Conservation (phyloP, 92 coral and sea anemone species). For the Siderastrea radians region DNA sequence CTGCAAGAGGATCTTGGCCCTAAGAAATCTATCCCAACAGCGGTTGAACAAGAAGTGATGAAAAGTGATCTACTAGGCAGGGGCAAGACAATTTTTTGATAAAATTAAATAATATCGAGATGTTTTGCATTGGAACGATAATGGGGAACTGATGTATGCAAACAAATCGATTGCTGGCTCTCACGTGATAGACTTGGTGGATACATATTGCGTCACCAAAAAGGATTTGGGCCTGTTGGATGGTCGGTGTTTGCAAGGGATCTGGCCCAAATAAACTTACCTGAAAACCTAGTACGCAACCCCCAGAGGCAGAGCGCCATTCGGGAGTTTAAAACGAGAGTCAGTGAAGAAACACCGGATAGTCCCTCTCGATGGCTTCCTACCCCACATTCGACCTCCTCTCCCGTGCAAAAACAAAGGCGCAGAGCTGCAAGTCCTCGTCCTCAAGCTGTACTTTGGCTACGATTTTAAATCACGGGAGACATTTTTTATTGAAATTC, state of each 20-base stretch:
- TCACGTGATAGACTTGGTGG: background rate
- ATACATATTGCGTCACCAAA: background rate
- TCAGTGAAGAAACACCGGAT: background rate
- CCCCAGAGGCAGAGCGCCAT: conserved; percentile 28
- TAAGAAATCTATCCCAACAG: background rate
- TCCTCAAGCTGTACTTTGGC: background rate
- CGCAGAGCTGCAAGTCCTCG: background rate
- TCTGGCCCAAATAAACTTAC: conserved; percentile 39
- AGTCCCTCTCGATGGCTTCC: conserved; percentile 1
- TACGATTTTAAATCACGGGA: background rate
- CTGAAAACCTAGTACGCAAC: conserved; percentile 41
- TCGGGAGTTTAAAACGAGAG: conserved; percentile 24
- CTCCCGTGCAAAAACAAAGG: conserved; percentile 13
- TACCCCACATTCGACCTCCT: background rate
- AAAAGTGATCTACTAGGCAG: background rate
- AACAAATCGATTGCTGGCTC: conserved; percentile 1
- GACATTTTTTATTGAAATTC: background rate
- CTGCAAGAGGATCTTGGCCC: background rate
- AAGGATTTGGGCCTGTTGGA: background rate
- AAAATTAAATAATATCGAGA: background rate
- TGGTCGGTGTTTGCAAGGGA: conserved; percentile 3
- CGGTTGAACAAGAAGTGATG: background rate
- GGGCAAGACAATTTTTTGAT: background rate
- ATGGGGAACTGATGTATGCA: background rate
- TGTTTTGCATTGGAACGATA: conserved; percentile 14